These are phyloP conservation scores for Himantopus leucocephalus DNA, from an alignment of 2,113 vertebrate species.

Conservation along the genomic window DNA sequence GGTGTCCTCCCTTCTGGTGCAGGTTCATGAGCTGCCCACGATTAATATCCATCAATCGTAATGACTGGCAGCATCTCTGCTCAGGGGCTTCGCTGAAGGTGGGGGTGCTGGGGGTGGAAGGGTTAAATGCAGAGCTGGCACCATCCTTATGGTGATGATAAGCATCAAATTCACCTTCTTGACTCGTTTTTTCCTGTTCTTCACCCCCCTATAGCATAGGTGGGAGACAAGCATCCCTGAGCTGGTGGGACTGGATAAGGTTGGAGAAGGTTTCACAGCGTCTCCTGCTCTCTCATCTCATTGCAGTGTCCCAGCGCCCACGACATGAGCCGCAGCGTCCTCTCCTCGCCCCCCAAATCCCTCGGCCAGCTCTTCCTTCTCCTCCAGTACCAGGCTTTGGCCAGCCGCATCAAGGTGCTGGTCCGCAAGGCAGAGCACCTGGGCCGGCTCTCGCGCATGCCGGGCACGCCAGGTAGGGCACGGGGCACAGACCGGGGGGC, in stretches of 20 bases:
- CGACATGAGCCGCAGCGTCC: neutral
- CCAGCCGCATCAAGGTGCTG: conserved; percentile 83
- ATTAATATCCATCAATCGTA: neutral
- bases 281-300: neutral
- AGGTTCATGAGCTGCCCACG: neutral
- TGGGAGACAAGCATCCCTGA: rapidly evolving
- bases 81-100: neutral
- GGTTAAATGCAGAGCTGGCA: neutral
- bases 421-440: conserved; percentile 79
- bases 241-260: neutral
- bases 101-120: neutral
- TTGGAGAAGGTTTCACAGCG: rapidly evolving
- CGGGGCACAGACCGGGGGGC: too few relatives aligned
- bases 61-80: too few relatives aligned
- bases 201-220: neutral
- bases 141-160: rapidly evolving
- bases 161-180: neutral
- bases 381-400: conserved; percentile 80
- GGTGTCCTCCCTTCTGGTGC: neutral
- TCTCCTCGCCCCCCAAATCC: neutral
- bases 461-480: conserved; percentile 74
- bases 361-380: conserved; percentile 81
- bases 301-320: conserved; percentile 71
- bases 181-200: neutral
- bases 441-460: conserved; percentile 72